Base-by-base conservation (phyloP, 2,888 invertebrate species). In the Ariolimax columbianus region DNA sequence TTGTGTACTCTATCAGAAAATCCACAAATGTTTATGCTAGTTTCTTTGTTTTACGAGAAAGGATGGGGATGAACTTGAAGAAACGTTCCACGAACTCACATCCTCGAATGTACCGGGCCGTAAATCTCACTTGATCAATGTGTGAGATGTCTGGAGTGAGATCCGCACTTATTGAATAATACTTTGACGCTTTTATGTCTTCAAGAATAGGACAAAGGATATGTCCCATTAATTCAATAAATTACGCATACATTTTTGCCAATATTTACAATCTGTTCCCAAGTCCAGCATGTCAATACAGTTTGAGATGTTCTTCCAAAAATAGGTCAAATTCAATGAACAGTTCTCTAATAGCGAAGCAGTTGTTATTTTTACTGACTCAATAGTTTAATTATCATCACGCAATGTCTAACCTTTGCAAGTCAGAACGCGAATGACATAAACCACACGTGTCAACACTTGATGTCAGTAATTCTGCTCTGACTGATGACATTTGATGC, bases 361-460 rank as follows among this genome's bases (percentile, higher is more conserved):
- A 68, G 68, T 36, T 68, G 9, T 9, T 19, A 68, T 68, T 68
- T 68, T 68, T 30, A 33, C 33, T 36, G 30, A 36, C 6, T 19
- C 68, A 68, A 36, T 68, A 68, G 9, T 68, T 19, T 68, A 33
- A 68, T 68, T 68, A 33, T 33, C 68, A 9, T 26, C 63, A 63
- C 63, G n/a, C 9, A 63, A 63, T 63, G 63, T 11, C 63, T 17
- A 63, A 63, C 63, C 63, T 63, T 26, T 63, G 63, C 17, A 63
- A 63, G 63, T 26, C 9, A 19, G 63, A 63, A 63, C 9, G 33
- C 36, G 30, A 68, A 68, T 33, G 6, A 68, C 68, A 68, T 30
- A 68, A 68, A 68, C 36, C 36, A 68, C 30, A 68, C 36, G 36
- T 68, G 68, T 68, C 68, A 68, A 68, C 36, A 36, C 68, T 68